phyloP scores from a whole-genome alignment of 2,113 vertebrate species.

The Colinus virginianus region DNA sequence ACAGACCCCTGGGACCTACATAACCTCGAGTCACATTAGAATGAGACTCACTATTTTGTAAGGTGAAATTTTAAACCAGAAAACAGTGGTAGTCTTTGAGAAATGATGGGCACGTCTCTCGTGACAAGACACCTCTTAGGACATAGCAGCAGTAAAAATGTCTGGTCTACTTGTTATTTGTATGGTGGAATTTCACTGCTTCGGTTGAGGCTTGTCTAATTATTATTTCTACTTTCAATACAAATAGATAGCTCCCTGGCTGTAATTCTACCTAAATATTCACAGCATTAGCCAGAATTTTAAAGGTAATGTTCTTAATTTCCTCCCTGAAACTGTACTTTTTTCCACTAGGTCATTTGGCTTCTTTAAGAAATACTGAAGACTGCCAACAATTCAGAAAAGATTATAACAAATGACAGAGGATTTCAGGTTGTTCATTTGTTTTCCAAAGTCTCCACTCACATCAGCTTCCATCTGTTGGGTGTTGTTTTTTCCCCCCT shows the following conservation, averaged over 20 bases:
- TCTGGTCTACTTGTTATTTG: not conserved
- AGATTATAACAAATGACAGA: not conserved
- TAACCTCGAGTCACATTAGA: rapidly evolving
- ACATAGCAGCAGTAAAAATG: not conserved
- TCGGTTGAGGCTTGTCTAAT: not conserved
- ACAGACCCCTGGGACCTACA: not conserved
- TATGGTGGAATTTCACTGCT: not conserved
- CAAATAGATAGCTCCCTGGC: not conserved
- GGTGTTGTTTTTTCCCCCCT: not conserved
- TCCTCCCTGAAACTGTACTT: not conserved
- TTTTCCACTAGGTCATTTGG: not conserved
- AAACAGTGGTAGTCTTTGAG: not conserved
- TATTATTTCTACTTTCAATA: not conserved
- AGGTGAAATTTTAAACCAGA: not conserved
- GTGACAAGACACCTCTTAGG: not conserved
- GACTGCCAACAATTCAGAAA: not conserved
- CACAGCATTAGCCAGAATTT: not conserved
- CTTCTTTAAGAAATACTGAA: not conserved
- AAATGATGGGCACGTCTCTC: not conserved
- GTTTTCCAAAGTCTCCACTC: not conserved
- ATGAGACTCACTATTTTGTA: not conserved
- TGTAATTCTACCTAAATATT: not conserved
- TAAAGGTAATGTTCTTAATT: not conserved
- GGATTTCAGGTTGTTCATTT: not conserved
- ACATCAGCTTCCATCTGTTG: not conserved